Evolutionary conservation across 2,797 vertebrate genomes (phyloP).

Genomic region (Taenioides sp.): DNA sequence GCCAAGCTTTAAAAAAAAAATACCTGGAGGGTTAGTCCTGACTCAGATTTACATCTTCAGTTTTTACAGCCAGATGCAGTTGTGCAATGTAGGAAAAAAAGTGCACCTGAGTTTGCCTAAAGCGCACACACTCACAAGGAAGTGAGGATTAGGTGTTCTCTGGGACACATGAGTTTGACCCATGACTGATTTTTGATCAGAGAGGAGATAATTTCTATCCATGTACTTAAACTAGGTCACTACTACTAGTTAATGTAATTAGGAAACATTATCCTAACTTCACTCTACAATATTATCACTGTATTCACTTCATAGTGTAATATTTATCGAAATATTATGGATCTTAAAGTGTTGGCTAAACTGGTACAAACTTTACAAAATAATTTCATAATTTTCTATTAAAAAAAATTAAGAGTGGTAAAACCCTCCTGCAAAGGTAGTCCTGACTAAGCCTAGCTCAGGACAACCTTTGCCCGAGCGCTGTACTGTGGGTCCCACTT

Average conservation of each 20-base stretch:
- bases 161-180: constrained; percentile 32
- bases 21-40: constrained; percentile 40
- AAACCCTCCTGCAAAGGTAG: too few relatives aligned
- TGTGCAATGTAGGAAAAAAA: constrained; percentile 53
- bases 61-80: constrained; percentile 55
- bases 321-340: not conserved
- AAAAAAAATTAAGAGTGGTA: too few relatives aligned
- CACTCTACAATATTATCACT: not conserved
- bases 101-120: constrained; percentile 58
- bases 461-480: too few relatives aligned
- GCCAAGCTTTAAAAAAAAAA: constrained; percentile 8
- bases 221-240: not conserved
- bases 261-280: too few relatives aligned
- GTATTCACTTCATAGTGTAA: not conserved
- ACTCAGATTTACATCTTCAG: constrained; percentile 50
- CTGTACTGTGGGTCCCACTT: too few relatives aligned
- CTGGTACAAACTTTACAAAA: too few relatives aligned
- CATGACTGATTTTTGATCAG: constrained; percentile 13
- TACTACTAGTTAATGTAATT: not conserved
- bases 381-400: too few relatives aligned
- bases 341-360: too few relatives aligned
- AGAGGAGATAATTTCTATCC: not conserved
- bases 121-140: constrained; percentile 60
- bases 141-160: constrained; percentile 39
- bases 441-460: too few relatives aligned